These are phyloP conservation scores for Lasioglossum malachurum DNA, from an alignment of 2,888 invertebrate species.

Conservation along the genomic window DNA sequence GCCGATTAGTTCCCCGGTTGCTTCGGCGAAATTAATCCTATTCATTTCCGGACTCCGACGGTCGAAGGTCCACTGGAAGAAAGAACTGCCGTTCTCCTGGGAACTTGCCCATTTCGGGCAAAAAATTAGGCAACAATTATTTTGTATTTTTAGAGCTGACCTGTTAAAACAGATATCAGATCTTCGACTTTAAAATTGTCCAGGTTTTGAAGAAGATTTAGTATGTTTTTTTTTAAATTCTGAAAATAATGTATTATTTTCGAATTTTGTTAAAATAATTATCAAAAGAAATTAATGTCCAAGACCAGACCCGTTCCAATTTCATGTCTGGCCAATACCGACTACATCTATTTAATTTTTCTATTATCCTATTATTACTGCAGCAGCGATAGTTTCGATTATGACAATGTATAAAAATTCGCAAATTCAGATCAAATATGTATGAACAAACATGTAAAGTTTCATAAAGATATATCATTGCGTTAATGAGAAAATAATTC, in stretches of 20 bases:
- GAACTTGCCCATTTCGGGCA: background rate
- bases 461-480: background rate
- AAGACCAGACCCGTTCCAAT: rapidly evolving
- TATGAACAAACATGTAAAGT: background rate
- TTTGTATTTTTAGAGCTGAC: background rate
- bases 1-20: constrained; percentile 22
- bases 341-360: background rate
- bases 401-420: background rate
- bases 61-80: background rate
- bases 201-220: background rate
- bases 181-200: background rate
- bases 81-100: background rate
- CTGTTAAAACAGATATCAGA: background rate
- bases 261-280: background rate
- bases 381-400: background rate
- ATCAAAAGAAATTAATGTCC: background rate
- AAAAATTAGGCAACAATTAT: background rate
- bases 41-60: background rate
- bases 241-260: background rate
- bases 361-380: background rate
- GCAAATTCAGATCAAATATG: background rate
- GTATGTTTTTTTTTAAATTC: background rate
- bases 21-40: background rate
- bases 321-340: background rate
- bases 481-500: background rate